phyloP scores from a whole-genome alignment of 2,113 vertebrate species.

The Bos javanicus region DNA sequence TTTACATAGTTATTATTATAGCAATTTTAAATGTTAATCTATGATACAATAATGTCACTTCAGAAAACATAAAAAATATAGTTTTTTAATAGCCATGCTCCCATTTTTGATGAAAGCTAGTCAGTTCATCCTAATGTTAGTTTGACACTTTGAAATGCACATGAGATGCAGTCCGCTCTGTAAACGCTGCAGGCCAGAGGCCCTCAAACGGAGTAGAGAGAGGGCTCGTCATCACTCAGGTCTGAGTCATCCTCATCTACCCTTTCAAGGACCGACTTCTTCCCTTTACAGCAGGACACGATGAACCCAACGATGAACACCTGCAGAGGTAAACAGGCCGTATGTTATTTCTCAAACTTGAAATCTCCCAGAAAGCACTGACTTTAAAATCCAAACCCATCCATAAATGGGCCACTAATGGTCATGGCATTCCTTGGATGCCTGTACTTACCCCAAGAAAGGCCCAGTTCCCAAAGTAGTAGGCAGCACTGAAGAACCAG shows the following conservation, averaged over 20 bases:
- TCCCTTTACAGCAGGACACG: conserved; percentile 96
- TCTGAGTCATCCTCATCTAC: conserved; percentile 96
- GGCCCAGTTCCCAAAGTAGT: conserved; percentile 99
- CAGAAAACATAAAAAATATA: conserved; percentile 71
- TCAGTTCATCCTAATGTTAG: conserved; percentile 50
- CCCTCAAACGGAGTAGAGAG: conserved; percentile 74
- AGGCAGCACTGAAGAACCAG: conserved; percentile 98
- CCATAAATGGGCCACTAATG: not conserved
- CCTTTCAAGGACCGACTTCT: conserved; percentile 97
- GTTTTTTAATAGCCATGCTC: conserved; percentile 62
- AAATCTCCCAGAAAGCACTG: not conserved
- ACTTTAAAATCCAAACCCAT: not conserved
- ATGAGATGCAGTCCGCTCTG: conserved; percentile 35
- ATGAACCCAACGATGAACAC: conserved; percentile 93
- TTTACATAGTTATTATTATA: conserved; percentile 69
- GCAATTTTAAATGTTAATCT: conserved; percentile 60
- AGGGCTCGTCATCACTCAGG: conserved; percentile 91
- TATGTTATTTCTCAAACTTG: conserved; percentile 42
- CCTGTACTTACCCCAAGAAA: conserved; percentile 93
- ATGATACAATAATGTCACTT: conserved; percentile 64
- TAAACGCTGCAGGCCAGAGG: conserved; percentile 14
- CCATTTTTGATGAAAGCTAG: conserved; percentile 72
- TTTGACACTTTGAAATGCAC: conserved; percentile 29
- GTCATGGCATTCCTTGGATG: not conserved
- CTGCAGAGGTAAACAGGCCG: conserved; percentile 77